Evolutionary conservation across 2,888 invertebrate species (phyloP), one percentile per base, ranked within the genome.

Genomic region (Zygaena filipendulae): DNA sequence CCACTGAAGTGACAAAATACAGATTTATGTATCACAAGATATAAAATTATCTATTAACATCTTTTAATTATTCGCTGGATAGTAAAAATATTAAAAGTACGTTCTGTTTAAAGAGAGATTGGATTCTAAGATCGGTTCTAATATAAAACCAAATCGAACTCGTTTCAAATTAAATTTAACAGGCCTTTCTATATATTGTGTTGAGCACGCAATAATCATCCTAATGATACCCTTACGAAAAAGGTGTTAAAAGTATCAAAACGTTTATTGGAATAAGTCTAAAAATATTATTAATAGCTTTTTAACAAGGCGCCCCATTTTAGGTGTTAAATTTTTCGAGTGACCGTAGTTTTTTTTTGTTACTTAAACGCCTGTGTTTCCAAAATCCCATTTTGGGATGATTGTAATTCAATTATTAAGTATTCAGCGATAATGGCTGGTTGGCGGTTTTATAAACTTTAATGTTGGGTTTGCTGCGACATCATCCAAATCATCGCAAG

Each of bases 171-270:
- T 37, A 39, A 43, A 40, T 49, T 47, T 16, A 16, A 16, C 16
- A 16, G 16, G 7, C 7, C 16, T 6, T 6, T 7, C 16, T 16
- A 16, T 16, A 4, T 6, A 16, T 6, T 16, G 16, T 4, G 16
- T 7, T 16, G 16, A 16, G 47, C 49, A 43, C 45, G 55, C 61
- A 66, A 69, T 72, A 72, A 75, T 63, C 47, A 59, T 44, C 58
- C 59, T 77, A 77, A 77, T 77, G 67, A 77, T 75, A 77, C 64
- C 66, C 64, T 56, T 47, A 67, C 52, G 60, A 67, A 68, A 77
- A 77, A 77, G 75, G 79, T 77, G 77, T 77, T 74, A 77, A 74
- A 77, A 75, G 79, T 77, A 75, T 77, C 72, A 77, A 74, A 77
- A 67, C 69, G 62, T 72, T 75, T 75, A 79, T 77, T 74, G 75